phyloP scores from a whole-genome alignment of 1,140 invertebrate species.

The Anastrepha ludens region DNA sequence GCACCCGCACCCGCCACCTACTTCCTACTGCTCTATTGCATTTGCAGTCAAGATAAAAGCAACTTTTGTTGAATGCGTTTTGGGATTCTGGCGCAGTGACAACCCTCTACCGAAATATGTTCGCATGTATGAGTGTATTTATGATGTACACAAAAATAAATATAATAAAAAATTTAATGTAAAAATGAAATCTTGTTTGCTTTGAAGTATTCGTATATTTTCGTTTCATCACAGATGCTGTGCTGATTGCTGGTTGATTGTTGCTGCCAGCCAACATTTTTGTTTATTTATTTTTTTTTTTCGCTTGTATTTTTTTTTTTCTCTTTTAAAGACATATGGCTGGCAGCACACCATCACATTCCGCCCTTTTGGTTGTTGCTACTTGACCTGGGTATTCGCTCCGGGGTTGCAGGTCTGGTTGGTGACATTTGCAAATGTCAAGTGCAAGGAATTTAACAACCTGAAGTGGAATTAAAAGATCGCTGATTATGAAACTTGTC shows the following conservation, averaged over 20 bases:
- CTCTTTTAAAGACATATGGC: not conserved
- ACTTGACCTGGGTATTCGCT: not conserved
- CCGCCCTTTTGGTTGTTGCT: not conserved
- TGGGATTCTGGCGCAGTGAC: not conserved
- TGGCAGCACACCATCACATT: not conserved
- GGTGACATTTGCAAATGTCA: conserved; percentile 15
- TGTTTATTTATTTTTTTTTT: not conserved
- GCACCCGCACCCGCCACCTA: not conserved
- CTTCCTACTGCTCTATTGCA: not conserved
- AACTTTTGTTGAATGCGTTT: conserved; percentile 12
- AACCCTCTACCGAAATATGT: not conserved
- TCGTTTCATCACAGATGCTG: not conserved
- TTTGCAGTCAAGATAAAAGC: not conserved
- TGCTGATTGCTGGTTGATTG: conserved; percentile 23
- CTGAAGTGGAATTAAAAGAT: too few species aligned
- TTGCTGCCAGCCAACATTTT: not conserved
- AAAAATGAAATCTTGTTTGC: conserved; percentile 12
- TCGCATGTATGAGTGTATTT: not conserved
- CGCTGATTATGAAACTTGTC: too few species aligned
- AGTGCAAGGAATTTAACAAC: not conserved
- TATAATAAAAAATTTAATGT: not conserved
- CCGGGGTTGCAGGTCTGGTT: not conserved
- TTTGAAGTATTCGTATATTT: conserved; percentile 12
- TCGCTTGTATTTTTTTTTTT: not conserved
- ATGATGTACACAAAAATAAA: not conserved